Evolutionary conservation across 2,113 vertebrate genomes (phyloP).

Genomic region (Pangasianodon hypophthalmus): DNA sequence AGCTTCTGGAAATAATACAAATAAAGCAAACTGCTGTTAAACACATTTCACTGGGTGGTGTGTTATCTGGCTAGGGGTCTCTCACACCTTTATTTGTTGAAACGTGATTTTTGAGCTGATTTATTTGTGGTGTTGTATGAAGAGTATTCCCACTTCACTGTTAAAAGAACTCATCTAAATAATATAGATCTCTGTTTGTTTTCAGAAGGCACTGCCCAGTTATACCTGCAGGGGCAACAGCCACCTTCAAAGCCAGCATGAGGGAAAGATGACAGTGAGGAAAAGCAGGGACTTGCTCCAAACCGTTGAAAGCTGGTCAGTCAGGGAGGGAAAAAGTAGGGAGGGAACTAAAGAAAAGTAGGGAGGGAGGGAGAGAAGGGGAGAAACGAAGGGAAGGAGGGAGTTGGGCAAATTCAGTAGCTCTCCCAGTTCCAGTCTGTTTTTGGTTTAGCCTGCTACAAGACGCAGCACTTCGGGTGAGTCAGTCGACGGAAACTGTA

Average conservation of each 20-base stretch:
- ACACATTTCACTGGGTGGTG: background rate
- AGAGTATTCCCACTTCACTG: background rate
- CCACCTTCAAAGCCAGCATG: slow-evolving; percentile 11
- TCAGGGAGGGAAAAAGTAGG: slow-evolving; percentile 26
- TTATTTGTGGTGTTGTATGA: background rate
- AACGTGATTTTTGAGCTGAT: slow-evolving; percentile 2
- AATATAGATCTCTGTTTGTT: background rate
- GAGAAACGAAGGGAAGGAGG: background rate
- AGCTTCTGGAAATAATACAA: background rate
- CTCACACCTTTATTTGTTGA: background rate
- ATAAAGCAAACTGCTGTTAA: background rate
- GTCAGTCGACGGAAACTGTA: background rate
- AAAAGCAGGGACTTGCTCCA: slow-evolving; percentile 52
- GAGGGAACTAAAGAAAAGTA: slow-evolving; percentile 23
- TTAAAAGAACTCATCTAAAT: background rate
- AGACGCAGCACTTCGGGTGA: background rate
- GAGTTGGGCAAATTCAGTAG: slow-evolving; percentile 38
- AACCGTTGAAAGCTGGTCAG: slow-evolving; percentile 37
- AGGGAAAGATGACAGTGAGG: slow-evolving; percentile 36
- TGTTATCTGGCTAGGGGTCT: no score
- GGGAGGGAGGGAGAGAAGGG: background rate
- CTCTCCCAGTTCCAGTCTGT: slow-evolving; percentile 30
- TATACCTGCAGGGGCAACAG: background rate
- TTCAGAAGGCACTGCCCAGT: background rate
- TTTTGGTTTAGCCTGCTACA: slow-evolving; percentile 23